These are phyloP conservation scores for Bradysia coprophila DNA, from an alignment of 1,140 invertebrate genomes.

Conservation along the genomic window DNA sequence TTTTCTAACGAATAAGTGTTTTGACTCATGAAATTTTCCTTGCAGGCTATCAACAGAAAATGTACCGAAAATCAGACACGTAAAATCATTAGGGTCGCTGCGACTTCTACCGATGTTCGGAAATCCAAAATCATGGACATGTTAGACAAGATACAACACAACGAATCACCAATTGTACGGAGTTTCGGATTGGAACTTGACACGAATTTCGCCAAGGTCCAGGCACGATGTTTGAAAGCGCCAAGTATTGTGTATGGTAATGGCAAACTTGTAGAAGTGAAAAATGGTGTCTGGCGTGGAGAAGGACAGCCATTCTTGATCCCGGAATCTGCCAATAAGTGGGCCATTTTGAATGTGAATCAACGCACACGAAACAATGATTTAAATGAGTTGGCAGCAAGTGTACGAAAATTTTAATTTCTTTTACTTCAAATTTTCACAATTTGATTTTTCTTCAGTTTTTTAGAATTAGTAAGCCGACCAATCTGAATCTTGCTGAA, in stretches of 20 bases:
- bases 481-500: too few relatives aligned
- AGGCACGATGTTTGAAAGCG: conserved; percentile 32
- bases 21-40: conserved; percentile 9
- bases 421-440: too few relatives aligned
- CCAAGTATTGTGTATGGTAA: conserved; percentile 29
- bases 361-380: too few relatives aligned
- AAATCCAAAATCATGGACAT: conserved; percentile 40
- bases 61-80: conserved; percentile 32
- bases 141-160: conserved; percentile 27
- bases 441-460: too few relatives aligned
- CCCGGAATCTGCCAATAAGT: conserved; percentile 10
- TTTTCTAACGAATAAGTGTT: background rate
- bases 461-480: too few relatives aligned
- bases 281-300: conserved; percentile 14
- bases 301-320: conserved; percentile 20
- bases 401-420: too few relatives aligned
- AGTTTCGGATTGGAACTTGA: conserved; percentile 38
- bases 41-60: conserved; percentile 20
- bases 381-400: too few relatives aligned
- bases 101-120: conserved; percentile 34
- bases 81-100: conserved; percentile 42
- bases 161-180: conserved; percentile 25
- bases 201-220: conserved; percentile 30
- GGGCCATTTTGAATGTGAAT: conserved; percentile 29
- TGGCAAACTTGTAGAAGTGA: conserved; percentile 17